phyloP scores from a whole-genome alignment of 2,888 invertebrate genomes.

The Capitulum mitella region DNA sequence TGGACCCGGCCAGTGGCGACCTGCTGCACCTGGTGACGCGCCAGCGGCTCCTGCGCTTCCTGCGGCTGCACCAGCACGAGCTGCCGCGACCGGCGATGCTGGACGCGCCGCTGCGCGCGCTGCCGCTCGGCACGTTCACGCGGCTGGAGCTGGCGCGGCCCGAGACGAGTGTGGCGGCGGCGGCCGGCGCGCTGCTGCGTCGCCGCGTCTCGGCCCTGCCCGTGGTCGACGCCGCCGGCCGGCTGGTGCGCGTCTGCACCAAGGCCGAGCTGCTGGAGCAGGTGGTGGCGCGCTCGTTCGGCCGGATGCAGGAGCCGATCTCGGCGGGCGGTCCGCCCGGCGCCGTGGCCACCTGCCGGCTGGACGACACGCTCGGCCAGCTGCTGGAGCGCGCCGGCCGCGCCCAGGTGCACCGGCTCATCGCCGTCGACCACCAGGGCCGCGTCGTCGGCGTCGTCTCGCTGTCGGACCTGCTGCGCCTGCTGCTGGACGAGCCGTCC shows the following conservation, averaged over 20 bases:
- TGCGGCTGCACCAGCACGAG: conserved; percentile 13
- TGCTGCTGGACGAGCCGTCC: not conserved
- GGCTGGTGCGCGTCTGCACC: conserved; percentile 18
- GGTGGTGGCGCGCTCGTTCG: not conserved
- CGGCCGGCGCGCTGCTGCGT: conserved; percentile 15
- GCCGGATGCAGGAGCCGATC: not conserved
- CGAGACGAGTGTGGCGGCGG: not conserved
- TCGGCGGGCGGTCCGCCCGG: conserved; percentile 20
- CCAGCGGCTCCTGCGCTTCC: conserved; percentile 22
- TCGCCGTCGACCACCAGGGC: conserved; percentile 3
- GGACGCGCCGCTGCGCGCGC: not conserved
- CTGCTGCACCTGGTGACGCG: conserved; percentile 17
- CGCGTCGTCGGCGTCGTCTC: not conserved
- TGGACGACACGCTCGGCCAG: conserved; percentile 34
- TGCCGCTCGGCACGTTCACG: not conserved
- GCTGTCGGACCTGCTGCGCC: conserved; percentile 11
- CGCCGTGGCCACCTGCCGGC: conserved; percentile 30
- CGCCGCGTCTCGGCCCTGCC: not conserved
- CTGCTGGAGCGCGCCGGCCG: conserved; percentile 25
- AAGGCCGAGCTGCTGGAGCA: not conserved
- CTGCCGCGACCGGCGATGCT: conserved; percentile 19
- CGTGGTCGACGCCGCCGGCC: conserved; percentile 76
- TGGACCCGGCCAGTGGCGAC: not conserved
- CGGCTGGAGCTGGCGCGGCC: conserved; percentile 18
- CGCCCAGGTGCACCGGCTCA: conserved; percentile 11